phyloP scores from a whole-genome alignment of 2,888 invertebrate genomes.

The Sympetrum striolatum region DNA sequence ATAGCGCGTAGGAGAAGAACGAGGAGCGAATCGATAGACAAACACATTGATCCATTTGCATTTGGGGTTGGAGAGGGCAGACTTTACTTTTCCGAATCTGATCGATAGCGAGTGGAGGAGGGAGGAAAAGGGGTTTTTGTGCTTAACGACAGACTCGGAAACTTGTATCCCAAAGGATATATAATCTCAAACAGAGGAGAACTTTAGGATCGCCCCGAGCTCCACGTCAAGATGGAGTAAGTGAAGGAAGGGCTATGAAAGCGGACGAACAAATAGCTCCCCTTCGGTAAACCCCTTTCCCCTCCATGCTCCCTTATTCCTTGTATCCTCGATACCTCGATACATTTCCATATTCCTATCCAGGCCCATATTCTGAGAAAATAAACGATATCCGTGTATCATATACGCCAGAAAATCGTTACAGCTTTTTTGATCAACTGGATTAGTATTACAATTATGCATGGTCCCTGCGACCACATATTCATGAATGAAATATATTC shows the following conservation, averaged over 20 bases:
- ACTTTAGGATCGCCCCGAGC: conserved; percentile 32
- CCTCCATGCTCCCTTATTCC: not conserved
- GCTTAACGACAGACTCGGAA: conserved; percentile 21
- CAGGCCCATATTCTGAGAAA: not conserved
- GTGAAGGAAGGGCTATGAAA: not conserved
- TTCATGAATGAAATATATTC: too few species aligned
- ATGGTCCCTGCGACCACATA: too few species aligned
- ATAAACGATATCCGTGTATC: too few species aligned
- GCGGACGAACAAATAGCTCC: not conserved
- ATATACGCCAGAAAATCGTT: too few species aligned
- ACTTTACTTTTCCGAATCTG: not conserved
- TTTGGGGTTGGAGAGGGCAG: not conserved
- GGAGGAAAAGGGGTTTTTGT: not conserved
- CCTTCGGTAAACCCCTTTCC: not conserved
- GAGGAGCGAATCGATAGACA: not conserved
- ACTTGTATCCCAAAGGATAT: conserved; percentile 37
- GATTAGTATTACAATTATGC: too few species aligned
- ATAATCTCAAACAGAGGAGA: conserved; percentile 39
- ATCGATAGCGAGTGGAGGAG: not conserved
- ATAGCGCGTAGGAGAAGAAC: not conserved
- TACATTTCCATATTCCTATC: not conserved
- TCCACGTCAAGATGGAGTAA: not conserved
- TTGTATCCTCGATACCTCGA: not conserved
- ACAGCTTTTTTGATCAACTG: too few species aligned
- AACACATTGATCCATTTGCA: not conserved